These are phyloP conservation scores for Hippocampus barbouri DNA, from an alignment of 2,113 vertebrate species.

Conservation along the genomic window DNA sequence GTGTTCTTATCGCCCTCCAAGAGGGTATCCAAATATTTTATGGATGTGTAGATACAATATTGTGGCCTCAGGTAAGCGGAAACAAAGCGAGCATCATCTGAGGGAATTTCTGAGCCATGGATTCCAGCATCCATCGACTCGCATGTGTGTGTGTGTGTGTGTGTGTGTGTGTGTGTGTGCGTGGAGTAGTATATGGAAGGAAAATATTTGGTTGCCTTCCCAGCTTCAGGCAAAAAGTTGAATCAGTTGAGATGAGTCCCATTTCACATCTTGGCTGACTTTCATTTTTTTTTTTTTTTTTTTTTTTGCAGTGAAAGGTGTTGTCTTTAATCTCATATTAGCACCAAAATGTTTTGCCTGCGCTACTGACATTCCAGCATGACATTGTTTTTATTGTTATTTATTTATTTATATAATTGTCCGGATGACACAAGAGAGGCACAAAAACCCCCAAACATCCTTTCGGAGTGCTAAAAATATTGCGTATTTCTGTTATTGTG, in stretches of 20 bases:
- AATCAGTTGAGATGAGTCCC: constrained; percentile 44
- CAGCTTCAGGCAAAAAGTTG: constrained; percentile 47
- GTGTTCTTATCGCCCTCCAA: constrained; percentile 22
- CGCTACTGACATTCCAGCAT: constrained; percentile 2
- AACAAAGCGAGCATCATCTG: constrained; percentile 31
- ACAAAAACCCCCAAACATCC: constrained; percentile 30
- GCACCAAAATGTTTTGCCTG: constrained; percentile 12
- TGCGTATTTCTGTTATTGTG: constrained; percentile 27
- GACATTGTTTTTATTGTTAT: constrained; percentile 5
- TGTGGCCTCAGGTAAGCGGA: constrained; percentile 19
- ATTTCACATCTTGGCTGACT: constrained; percentile 26
- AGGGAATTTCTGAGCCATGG: constrained; percentile 41
- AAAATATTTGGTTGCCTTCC: constrained; percentile 45
- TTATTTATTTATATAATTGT: constrained; percentile 19
- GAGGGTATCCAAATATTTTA: constrained; percentile 44
- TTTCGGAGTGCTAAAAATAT: constrained; percentile 37
- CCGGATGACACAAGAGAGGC: constrained; percentile 26
- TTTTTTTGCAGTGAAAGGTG: constrained; percentile 17
- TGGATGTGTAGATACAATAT: constrained; percentile 17
- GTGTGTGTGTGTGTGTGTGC: constrained; percentile 18
- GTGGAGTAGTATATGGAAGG: constrained; percentile 14
- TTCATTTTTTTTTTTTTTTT: neutral
- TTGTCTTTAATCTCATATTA: constrained; percentile 19
- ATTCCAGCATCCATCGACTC: constrained; percentile 29
- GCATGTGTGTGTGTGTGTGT: constrained; percentile 7